Evolutionary conservation across 2,797 vertebrate species (phyloP), one percentile per base, ranked within the genome.

Genomic region (Hybognathus amarus): DNA sequence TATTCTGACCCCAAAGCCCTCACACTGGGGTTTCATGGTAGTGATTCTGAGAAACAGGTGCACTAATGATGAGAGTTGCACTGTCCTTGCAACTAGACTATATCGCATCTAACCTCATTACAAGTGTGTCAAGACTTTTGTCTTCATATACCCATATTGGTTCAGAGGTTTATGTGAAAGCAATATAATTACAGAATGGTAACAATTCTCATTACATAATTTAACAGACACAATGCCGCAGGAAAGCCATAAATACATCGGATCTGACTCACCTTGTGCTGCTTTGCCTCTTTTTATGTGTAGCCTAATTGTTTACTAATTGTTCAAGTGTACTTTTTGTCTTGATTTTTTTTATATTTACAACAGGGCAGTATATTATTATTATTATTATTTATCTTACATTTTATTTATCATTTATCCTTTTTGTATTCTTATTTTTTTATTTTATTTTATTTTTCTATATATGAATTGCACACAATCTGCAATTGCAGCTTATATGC

Each of bases 1-100:
- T 64, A 80, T 77, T 86, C 77, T 77, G 70, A 80, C 77, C 77
- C 71, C 6, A 47, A 33, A 52, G 64, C 30, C 30, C 71, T 54
- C 33, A 69, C 38, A 63, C 24, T 24, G 12, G 52, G 47, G 52
- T 69, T 83, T 77, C 64, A 67, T 64, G 45, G 42, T 59, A 76
- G 50, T 4, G 18, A 47, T 77, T 69, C 52, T 24, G 70, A 77
- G 54, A 71, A 83, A 71, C 77, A 80, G 45, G 67, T 80, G 77
- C 17, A 40, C 38, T 33, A 33, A 80, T 52, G 27, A 83, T 77
- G 30, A 81, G 59, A 63, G 84, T 66, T 6, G 3, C 2, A 9
- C 24, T 24, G 52, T 18, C 47, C 64, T 70, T 56, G 20, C 50
- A 75, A 38, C 10, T 33, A 33, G 30, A 33, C 30, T 71, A 69